Conservation (phyloP, 1,140 invertebrate species). For the Bombus consobrinus region DNA sequence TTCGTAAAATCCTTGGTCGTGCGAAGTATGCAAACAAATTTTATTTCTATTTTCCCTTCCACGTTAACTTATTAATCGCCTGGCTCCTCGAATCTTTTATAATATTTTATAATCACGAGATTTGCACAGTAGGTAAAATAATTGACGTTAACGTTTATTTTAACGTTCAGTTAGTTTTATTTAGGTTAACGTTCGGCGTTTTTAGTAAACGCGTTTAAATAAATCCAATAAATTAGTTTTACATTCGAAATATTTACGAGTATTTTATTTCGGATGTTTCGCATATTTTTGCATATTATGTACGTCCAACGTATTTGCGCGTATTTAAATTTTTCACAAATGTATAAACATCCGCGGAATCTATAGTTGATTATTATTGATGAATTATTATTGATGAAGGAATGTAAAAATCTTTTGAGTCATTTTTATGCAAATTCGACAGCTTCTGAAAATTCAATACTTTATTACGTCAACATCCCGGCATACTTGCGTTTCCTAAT, state of each 20-base stretch:
- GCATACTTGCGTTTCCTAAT: neutral
- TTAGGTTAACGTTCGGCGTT: too few relatives aligned
- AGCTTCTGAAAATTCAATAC: neutral
- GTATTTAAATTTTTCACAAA: neutral
- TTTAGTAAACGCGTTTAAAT: too few relatives aligned
- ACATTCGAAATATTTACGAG: neutral
- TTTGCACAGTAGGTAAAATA: too few relatives aligned
- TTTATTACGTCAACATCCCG: neutral
- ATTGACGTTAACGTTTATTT: too few relatives aligned
- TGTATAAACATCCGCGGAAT: neutral
- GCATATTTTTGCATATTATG: too few relatives aligned
- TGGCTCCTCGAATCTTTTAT: too few relatives aligned
- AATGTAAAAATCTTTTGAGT: neutral
- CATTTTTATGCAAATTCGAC: slow-evolving; percentile 2
- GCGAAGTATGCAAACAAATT: neutral
- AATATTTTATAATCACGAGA: too few relatives aligned
- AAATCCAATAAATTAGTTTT: too few relatives aligned
- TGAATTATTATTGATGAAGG: neutral
- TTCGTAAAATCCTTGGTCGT: neutral
- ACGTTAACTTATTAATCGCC: neutral
- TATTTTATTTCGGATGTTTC: neutral
- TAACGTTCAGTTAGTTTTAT: too few relatives aligned
- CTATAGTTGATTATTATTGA: neutral
- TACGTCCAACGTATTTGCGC: neutral
- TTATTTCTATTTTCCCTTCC: neutral